phyloP scores from a whole-genome alignment of 2,113 vertebrate genomes.

The Perca fluviatilis region DNA sequence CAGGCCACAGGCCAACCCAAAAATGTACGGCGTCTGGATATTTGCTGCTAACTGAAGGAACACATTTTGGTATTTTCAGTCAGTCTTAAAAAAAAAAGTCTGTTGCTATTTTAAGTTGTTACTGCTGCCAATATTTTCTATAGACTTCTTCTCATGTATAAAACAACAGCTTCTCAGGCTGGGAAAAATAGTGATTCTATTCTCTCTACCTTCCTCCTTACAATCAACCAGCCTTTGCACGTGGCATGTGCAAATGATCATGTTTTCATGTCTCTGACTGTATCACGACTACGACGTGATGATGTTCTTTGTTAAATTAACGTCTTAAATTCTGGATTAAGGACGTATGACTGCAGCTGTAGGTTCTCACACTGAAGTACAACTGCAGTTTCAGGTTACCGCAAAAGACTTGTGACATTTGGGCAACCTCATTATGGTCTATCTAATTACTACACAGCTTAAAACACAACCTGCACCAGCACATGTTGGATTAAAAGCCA shows the following conservation, averaged over 20 bases:
- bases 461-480: slow-evolving; percentile 24
- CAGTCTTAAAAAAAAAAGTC: neutral
- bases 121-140: neutral
- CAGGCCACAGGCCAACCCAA: slow-evolving; percentile 26
- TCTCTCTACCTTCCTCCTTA: neutral
- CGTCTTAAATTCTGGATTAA: slow-evolving; percentile 11
- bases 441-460: slow-evolving; percentile 26
- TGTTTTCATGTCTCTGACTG: neutral
- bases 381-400: neutral
- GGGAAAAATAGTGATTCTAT: neutral
- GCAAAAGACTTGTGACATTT: neutral
- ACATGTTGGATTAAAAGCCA: neutral
- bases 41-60: slow-evolving; percentile 25
- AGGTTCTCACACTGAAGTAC: neutral
- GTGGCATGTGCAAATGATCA: neutral
- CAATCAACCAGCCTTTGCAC: slow-evolving; percentile 15
- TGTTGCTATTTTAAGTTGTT: neutral
- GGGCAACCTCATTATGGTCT: neutral
- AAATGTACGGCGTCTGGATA: slow-evolving; percentile 1
- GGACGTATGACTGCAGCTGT: slow-evolving; percentile 8
- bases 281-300: neutral
- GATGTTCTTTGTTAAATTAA: neutral
- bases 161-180: slow-evolving; percentile 5
- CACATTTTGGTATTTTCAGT: slow-evolving; percentile 19
- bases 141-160: slow-evolving; percentile 5